Evolutionary conservation across 1,140 invertebrate species (phyloP), one percentile per base, ranked within the genome.

Genomic region (Rhagoletis pomonella): DNA sequence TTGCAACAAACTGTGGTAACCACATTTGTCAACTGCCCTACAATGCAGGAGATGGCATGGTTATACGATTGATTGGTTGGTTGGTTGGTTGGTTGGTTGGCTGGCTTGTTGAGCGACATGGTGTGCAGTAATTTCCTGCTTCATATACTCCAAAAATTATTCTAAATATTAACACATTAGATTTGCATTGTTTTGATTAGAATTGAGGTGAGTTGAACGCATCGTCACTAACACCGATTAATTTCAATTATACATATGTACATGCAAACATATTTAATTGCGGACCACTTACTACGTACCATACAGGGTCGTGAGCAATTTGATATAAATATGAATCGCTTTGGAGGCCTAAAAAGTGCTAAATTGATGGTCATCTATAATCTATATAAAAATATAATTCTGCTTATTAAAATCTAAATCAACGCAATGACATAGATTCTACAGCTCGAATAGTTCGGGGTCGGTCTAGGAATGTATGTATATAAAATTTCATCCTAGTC

Each of bases 121-220:
- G 69, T 73, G 42, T 50, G 44, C 73, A 50, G 47, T 50, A 58
- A 81, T 81, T 81, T 81, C 73, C 73, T 58, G 50, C 73, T 81
- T 81, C 73, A 19, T 55, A 42, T 81, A 81, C 47, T 81, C 73
- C 73, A 55, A 81, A 81, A 81, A 81, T 55, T 81, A 81, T 55
- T 29, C 29, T 29, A 29, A 47, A 19, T 81, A 19, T 29, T 17
- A 81, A 19, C 17, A n/a, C 12, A 55, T 55, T 58, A 7, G 7
- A 4, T 55, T 77, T 81, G 73, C n/a, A 55, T 55, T 55, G 10
- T 55, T 81, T 62, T 81, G 14, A n/a, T 47, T 81, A 6, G 1
- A 4, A 29, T 81, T n/a, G 42, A 44, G 73, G 47, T 50, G 42
- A 44, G 73, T 17, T 50, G 17, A 81, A 81, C 47, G 73, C 73